Conservation (phyloP, 2,888 invertebrate genomes). For the Tinea trinotella region DNA sequence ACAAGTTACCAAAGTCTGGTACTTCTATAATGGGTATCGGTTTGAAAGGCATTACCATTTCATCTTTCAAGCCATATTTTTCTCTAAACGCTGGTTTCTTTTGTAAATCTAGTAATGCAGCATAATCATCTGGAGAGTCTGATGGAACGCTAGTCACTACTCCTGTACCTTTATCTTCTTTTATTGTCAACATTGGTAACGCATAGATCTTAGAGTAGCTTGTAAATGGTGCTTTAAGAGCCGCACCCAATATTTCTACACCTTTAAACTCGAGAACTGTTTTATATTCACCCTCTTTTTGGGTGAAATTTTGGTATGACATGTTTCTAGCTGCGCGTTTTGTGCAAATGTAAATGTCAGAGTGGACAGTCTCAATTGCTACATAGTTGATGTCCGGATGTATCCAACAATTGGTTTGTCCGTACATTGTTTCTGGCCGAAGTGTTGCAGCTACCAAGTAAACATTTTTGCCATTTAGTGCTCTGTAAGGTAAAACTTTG, state of each 20-base stretch:
- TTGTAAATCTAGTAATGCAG: slow-evolving; percentile 94
- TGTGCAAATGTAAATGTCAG: slow-evolving; percentile 91
- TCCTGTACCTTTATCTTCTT: slow-evolving; percentile 98
- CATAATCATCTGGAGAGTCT: slow-evolving; percentile 98
- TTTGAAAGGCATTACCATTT: slow-evolving; percentile 75
- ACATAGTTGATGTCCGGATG: slow-evolving; percentile 96
- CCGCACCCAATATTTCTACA: slow-evolving; percentile 85
- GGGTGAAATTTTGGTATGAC: slow-evolving; percentile 94
- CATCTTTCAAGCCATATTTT: slow-evolving; percentile 90
- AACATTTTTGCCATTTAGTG: slow-evolving; percentile 71
- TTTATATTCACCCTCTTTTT: slow-evolving; percentile 82
- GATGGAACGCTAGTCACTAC: slow-evolving; percentile 98
- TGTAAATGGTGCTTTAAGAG: slow-evolving; percentile 88
- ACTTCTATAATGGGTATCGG: slow-evolving; percentile 92
- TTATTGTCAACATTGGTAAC: slow-evolving; percentile 97
- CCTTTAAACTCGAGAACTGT: slow-evolving; percentile 80
- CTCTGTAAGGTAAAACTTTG: slow-evolving; percentile 51
- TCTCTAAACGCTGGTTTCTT: slow-evolving; percentile 94
- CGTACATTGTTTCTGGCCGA: slow-evolving; percentile 99
- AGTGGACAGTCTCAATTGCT: slow-evolving; percentile 80
- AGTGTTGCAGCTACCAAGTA: slow-evolving; percentile 96
- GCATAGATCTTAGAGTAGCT: slow-evolving; percentile 88
- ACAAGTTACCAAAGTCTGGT: slow-evolving; percentile 88
- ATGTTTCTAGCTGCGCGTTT: slow-evolving; percentile 93
- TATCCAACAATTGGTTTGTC: slow-evolving; percentile 99